Conservation (phyloP, 2,888 invertebrate genomes). For the Chrysotoxum bicinctum region DNA sequence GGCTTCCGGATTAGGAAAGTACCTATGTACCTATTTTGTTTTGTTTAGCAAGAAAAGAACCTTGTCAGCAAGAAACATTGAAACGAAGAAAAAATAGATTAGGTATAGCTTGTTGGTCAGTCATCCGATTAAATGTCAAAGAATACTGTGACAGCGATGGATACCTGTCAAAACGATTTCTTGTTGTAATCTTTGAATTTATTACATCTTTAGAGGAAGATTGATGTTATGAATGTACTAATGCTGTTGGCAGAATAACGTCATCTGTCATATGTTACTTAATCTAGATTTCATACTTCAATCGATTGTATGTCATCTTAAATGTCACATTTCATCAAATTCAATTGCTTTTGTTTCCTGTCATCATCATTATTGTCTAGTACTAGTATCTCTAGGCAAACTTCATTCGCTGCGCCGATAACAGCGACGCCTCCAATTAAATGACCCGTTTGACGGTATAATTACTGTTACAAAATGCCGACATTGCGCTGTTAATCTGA, state of each 20-base stretch:
- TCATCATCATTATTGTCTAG: conserved; percentile 48
- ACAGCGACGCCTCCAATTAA: conserved; percentile 61
- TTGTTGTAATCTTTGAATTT: conserved; percentile 53
- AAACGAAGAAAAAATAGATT: neutral
- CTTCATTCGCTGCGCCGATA: conserved; percentile 32
- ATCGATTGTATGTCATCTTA: conserved; percentile 41
- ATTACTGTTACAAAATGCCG: conserved; percentile 43
- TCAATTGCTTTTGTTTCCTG: conserved; percentile 66
- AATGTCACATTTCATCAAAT: conserved; percentile 66
- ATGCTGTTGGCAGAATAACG: neutral
- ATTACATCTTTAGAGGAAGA: conserved; percentile 51
- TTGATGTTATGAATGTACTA: neutral
- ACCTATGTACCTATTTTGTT: conserved; percentile 23
- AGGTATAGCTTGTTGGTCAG: conserved; percentile 13
- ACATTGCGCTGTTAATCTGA: conserved; percentile 47
- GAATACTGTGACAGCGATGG: conserved; percentile 18
- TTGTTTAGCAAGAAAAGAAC: neutral
- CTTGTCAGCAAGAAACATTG: neutral
- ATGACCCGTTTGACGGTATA: conserved; percentile 58
- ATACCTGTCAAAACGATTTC: conserved; percentile 67
- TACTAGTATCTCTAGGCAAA: neutral
- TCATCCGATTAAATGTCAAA: conserved; percentile 48
- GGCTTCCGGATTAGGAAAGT: conserved; percentile 62
- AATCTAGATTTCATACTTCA: conserved; percentile 37
- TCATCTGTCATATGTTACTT: conserved; percentile 34